Evolutionary conservation across 1,140 invertebrate species (phyloP), one percentile per base, ranked within the genome.

Genomic region (Drosophila kohkoa): DNA sequence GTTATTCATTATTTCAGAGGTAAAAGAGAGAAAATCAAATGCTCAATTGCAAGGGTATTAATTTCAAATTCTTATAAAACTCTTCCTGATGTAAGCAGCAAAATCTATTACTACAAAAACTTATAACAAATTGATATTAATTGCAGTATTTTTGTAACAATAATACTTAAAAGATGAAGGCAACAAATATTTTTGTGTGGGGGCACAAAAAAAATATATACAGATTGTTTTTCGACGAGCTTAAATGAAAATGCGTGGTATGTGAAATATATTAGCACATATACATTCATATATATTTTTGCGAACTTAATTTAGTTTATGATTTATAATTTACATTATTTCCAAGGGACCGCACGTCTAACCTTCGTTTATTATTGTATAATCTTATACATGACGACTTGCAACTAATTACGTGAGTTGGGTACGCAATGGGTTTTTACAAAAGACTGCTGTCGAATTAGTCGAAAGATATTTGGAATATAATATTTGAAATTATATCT

Each of bases 111-210:
- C 77, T 62, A 32, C 5, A 52, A 43, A 25, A 52, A 74, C 57
- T 28, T 60, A 68, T 20, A 68, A 51, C 43, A 55, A 60, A 63
- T 76, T 68, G 48, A 68, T 68, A 65, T 67, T 73, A 64, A 66
- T 43, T 66, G 63, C 66, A 77, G 67, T 86, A 86, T 86, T 87
- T 87, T 87, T 87, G 71, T 60, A 65, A 60, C 35, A 74, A 38
- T 71, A 77, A 57, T 45, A 46, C 25, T 38, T n/a, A 43, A 64
- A 38, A 5, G 16, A 51, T 32, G 11, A 67, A 46, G 30, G 28
- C 16, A 20, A 8, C 49, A 62, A 63, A 11, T 46, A 41, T 3
- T 30, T 67, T 57, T 82, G 60, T 76, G 55, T 78, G 79, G 71
- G 72, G 80, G 64, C 77, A 77, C 68, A 52, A 43, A 64, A 48